Evolutionary conservation across 2,113 vertebrate species (phyloP).

Genomic region (Misgurnus anguillicaudatus): DNA sequence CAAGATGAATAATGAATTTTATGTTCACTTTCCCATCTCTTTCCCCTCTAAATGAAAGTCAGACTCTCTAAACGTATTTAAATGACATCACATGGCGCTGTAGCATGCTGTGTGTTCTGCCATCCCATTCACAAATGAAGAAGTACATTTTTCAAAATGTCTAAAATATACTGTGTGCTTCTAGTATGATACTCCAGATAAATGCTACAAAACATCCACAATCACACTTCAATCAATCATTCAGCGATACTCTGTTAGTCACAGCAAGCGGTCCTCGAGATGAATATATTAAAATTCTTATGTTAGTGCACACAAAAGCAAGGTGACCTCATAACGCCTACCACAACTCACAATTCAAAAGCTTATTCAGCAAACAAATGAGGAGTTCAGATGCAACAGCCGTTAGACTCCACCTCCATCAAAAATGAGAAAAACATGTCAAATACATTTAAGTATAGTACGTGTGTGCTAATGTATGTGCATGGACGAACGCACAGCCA

Average conservation of each 20-base stretch:
- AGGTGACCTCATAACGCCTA: neutral
- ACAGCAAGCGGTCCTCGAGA: neutral
- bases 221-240: neutral
- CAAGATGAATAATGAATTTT: conserved; percentile 41
- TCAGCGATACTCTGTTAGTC: neutral
- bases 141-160: too few relatives aligned
- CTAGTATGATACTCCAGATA: neutral
- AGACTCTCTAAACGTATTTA: conserved; percentile 1
- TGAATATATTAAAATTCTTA: neutral
- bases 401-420: too few relatives aligned
- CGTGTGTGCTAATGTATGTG: too few relatives aligned
- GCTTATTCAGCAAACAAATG: neutral
- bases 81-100: neutral
- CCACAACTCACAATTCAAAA: neutral
- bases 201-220: neutral
- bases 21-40: conserved; percentile 16
- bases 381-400: too few relatives aligned
- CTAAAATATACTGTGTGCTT: too few relatives aligned
- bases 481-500: too few relatives aligned
- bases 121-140: too few relatives aligned
- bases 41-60: conserved; percentile 1
- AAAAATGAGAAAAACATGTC: too few relatives aligned
- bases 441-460: too few relatives aligned
- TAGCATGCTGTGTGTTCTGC: neutral
- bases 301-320: too few relatives aligned